These are phyloP conservation scores for Alectoris magna DNA, from an alignment of 2,797 vertebrate species.

Conservation along the genomic window DNA sequence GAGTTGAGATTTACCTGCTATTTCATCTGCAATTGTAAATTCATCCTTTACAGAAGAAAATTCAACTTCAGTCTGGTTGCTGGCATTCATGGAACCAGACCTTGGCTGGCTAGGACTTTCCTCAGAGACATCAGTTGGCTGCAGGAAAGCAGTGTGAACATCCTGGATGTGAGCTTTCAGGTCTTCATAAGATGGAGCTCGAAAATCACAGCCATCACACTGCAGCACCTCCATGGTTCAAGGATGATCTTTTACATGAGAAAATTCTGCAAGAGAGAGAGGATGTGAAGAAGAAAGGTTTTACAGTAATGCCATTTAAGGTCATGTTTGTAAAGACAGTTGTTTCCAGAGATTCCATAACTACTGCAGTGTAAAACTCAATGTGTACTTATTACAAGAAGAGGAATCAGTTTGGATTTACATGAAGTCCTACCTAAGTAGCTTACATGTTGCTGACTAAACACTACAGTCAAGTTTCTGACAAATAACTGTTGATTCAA, in stretches of 20 bases:
- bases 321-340: neutral
- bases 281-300: neutral
- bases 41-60: constrained; percentile 87
- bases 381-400: neutral
- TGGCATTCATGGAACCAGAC: constrained; percentile 88
- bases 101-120: constrained; percentile 79
- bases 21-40: constrained; percentile 81
- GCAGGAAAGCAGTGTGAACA: constrained; percentile 97
- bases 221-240: constrained; percentile 96
- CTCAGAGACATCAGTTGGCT: constrained; percentile 93
- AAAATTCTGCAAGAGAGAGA: constrained; percentile 83
- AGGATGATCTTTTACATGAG: constrained; percentile 91
- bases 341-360: neutral
- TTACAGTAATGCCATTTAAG: neutral
- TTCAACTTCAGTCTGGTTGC: constrained; percentile 87
- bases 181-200: constrained; percentile 95
- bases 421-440: neutral
- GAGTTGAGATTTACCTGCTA: constrained; percentile 80
- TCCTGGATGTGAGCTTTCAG: constrained; percentile 98
- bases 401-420: neutral
- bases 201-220: constrained; percentile 98
- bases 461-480: neutral
- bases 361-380: accelerated
- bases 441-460: constrained; percentile 6
- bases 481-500: neutral